Conservation (phyloP, 2,797 vertebrate species). For the Siniperca obscura region DNA sequence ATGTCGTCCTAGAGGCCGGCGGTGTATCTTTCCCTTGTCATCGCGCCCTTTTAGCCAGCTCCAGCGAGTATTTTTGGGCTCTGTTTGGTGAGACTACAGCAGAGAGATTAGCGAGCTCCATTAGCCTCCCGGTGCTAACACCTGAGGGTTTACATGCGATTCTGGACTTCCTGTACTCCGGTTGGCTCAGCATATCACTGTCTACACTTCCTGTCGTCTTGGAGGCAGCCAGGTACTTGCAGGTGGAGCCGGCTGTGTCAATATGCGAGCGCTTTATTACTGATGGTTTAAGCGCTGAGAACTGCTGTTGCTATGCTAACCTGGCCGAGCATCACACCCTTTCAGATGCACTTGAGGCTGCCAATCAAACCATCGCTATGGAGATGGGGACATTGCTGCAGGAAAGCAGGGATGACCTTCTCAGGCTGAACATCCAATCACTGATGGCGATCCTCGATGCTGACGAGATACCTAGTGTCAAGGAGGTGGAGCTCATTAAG, state of each 20-base stretch:
- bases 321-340: constrained; percentile 89
- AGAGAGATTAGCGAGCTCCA: constrained; percentile 85
- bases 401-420: constrained; percentile 67
- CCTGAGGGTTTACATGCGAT: constrained; percentile 88
- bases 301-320: constrained; percentile 92
- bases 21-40: constrained; percentile 92
- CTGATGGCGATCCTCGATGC: constrained; percentile 86
- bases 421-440: constrained; percentile 89
- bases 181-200: constrained; percentile 91
- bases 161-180: constrained; percentile 96
- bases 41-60: constrained; percentile 92
- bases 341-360: constrained; percentile 77
- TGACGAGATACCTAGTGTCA: constrained; percentile 86
- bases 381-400: constrained; percentile 86
- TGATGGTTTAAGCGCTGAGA: constrained; percentile 86
- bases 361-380: constrained; percentile 85
- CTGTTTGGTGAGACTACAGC: constrained; percentile 92
- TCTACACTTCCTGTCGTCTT: constrained; percentile 88
- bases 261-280: constrained; percentile 91
- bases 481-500: constrained; percentile 85
- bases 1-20: constrained; percentile 90
- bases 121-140: constrained; percentile 89
- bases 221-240: constrained; percentile 93
- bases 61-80: constrained; percentile 96
- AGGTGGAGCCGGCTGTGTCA: constrained; percentile 89